A percentile compares a stretch with the other conserved stretches of the same genome.
These are phyloP conservation scores for Norana najaformis DNA, from an alignment of 2,888 invertebrate species.

Conservation along the genomic window DNA sequence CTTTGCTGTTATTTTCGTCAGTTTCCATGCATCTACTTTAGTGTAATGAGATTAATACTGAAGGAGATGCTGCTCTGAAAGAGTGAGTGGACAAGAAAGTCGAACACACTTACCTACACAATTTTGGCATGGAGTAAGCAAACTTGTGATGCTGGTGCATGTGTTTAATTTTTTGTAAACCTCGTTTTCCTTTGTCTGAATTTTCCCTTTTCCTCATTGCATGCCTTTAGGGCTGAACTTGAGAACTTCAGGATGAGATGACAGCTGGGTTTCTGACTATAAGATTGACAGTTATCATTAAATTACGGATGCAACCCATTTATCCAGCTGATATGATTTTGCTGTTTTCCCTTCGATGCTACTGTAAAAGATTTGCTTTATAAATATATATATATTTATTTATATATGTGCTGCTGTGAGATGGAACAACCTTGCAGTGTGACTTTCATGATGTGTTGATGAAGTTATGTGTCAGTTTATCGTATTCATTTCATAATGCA, in stretches of 20 bases:
- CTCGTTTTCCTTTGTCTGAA: background rate
- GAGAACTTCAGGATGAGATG: background rate
- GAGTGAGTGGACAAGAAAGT: background rate
- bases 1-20: background rate
- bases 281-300: background rate
- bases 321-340: background rate
- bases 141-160: background rate
- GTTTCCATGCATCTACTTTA: background rate
- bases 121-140: background rate
- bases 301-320: background rate
- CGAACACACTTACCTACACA: too few relatives aligned
- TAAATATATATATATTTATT: too few relatives aligned
- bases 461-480: too few relatives aligned
- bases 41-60: background rate
- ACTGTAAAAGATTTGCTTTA: too few relatives aligned
- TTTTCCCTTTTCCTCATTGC: background rate
- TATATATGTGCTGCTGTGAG: background rate
- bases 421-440: too few relatives aligned
- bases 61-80: background rate
- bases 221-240: background rate
- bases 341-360: background rate
- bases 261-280: background rate
- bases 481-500: too few relatives aligned
- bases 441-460: too few relatives aligned
- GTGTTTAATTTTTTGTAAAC: background rate